Conservation (phyloP, 2,797 vertebrate species). For the Phalanger gymnotis region DNA sequence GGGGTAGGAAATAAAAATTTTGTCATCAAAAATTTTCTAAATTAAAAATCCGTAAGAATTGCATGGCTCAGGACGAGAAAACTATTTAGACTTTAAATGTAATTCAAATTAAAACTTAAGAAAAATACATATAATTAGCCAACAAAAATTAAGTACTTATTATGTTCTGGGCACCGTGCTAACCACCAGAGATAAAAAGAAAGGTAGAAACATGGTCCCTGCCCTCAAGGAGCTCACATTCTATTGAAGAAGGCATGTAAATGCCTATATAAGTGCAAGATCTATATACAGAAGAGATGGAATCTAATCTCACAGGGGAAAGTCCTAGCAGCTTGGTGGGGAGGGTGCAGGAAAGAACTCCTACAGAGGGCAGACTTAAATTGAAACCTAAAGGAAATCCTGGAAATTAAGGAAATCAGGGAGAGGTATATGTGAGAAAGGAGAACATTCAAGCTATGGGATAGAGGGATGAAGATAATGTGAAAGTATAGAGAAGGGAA, state of each 20-base stretch:
- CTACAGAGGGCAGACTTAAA: background rate
- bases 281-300: background rate
- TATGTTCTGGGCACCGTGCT: background rate
- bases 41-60: background rate
- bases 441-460: background rate
- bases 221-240: background rate
- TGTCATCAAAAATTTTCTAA: background rate
- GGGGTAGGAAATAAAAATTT: background rate
- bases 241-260: background rate
- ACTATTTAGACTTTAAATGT: background rate
- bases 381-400: background rate
- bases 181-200: background rate
- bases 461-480: background rate
- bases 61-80: background rate
- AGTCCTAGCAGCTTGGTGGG: background rate
- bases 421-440: background rate
- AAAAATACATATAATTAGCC: background rate
- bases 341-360: background rate
- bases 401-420: background rate
- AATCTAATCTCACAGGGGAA: background rate
- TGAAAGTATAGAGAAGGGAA: background rate
- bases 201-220: background rate
- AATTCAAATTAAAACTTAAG: background rate
- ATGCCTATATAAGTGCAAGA: background rate
- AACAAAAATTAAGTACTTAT: background rate